Base-by-base conservation (phyloP, 1,140 invertebrate genomes). In the Tetraneura akinire region DNA sequence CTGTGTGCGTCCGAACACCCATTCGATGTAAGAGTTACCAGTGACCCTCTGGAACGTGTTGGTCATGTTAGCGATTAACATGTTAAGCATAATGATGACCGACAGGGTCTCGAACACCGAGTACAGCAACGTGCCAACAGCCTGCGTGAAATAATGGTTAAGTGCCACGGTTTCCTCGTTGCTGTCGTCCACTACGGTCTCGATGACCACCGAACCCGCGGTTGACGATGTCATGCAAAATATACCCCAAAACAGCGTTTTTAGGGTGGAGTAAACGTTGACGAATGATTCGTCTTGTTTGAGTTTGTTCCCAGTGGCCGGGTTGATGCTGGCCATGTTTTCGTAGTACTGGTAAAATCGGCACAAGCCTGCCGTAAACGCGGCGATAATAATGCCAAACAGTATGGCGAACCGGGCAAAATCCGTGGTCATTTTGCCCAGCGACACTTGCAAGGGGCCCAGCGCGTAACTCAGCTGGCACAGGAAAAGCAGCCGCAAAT, bases 41-140 rank as follows among this genome's bases (percentile, higher is more conserved):
- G 86, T 87, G 4, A 93, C 90, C 82, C 87, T 85, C 83, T 92
- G 90, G 83, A 91, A 92, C 1, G 91, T 92, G 81, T 91, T 91
- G 21, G 90, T 89, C 90, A 93, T 92, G 83, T 91, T 92, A 8
- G 92, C 92, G 81, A 93, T 92, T 32, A 93, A 86, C 90, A 93
- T 92, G 85, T 93, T 93, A 26, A 93, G 84, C 14, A 93, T 88
- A 29, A 93, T 88, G 60, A 93, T 88, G 53, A 92, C 90, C 10
- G 88, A 89, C 64, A 92, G 88, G 53, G 91, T 89, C 84, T 91
- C 88, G 83, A 90, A 92, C 45, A 87, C 86, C n/a, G 73, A 90
- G 82, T 90, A 92, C 32, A 89, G 86, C 18, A 90, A 85, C 82
- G 90, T 90, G 47, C 90, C 90, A 68, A 91, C 86, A 9, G 86